phyloP scores from a whole-genome alignment of 1,140 invertebrate genomes.

The Lordiphosa mommai region DNA sequence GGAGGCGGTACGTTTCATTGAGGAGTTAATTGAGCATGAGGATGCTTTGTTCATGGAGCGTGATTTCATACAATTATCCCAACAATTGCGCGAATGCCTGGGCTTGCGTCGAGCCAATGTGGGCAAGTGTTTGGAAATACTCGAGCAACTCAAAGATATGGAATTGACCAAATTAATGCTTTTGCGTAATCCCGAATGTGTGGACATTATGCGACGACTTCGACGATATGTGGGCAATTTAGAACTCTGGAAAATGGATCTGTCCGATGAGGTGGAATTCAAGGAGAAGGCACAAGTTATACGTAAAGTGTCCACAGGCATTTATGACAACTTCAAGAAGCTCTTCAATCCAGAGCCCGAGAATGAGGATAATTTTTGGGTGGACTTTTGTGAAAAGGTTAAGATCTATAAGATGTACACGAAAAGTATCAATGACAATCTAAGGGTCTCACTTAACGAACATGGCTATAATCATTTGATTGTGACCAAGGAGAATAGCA shows the following conservation, averaged over 20 bases:
- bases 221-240: conserved; percentile 88
- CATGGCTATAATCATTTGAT: conserved; percentile 46
- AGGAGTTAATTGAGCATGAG: conserved; percentile 68
- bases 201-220: conserved; percentile 87
- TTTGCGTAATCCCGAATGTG: conserved; percentile 90
- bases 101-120: conserved; percentile 84
- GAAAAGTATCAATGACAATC: conserved; percentile 81
- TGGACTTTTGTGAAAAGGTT: conserved; percentile 82
- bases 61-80: conserved; percentile 86
- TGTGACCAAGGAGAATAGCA: conserved; percentile 19
- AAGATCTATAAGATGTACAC: conserved; percentile 82
- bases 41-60: conserved; percentile 78
- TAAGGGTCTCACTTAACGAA: conserved; percentile 81
- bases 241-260: conserved; percentile 85
- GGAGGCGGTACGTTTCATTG: conserved; percentile 57
- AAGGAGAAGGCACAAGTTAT: conserved; percentile 85
- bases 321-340: conserved; percentile 83
- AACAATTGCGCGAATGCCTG: conserved; percentile 86
- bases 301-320: conserved; percentile 83
- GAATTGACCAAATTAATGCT: conserved; percentile 89
- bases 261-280: conserved; percentile 83
- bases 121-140: conserved; percentile 83
- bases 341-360: conserved; percentile 62
- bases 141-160: conserved; percentile 83
- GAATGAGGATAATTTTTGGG: conserved; percentile 81